These are phyloP conservation scores for Melieria picta DNA, from an alignment of 2,888 invertebrate species.

Conservation along the genomic window DNA sequence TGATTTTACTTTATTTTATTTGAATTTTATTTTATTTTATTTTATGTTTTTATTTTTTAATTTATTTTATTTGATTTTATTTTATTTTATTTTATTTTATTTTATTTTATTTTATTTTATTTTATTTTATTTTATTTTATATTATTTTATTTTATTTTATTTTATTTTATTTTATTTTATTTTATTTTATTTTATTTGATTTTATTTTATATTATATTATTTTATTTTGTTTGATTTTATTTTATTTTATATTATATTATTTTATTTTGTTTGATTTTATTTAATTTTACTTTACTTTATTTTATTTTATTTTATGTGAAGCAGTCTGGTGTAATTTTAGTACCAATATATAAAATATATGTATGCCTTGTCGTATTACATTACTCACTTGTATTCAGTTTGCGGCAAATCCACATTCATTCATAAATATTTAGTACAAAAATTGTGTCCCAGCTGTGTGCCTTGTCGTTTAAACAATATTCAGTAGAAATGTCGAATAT, in stretches of 20 bases:
- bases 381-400: too few relatives aligned
- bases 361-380: too few relatives aligned
- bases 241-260: constrained; percentile 12
- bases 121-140: constrained; percentile 5
- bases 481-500: too few relatives aligned
- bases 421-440: too few relatives aligned
- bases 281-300: constrained; percentile 4
- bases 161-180: constrained; percentile 1
- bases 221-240: constrained; percentile 10
- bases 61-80: not conserved
- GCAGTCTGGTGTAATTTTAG: not conserved
- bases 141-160: not conserved
- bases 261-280: constrained; percentile 4
- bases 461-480: too few relatives aligned
- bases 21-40: not conserved
- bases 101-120: constrained; percentile 4
- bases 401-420: too few relatives aligned
- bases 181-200: not conserved
- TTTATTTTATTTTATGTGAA: constrained; percentile 4
- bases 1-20: constrained; percentile 6
- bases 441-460: too few relatives aligned
- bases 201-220: not conserved
- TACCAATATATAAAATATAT: not conserved
- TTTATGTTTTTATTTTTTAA: not conserved
- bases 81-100: constrained; percentile 8